These are phyloP conservation scores for Conus canariensis DNA, from an alignment of 2,888 invertebrate species.

Conservation along the genomic window DNA sequence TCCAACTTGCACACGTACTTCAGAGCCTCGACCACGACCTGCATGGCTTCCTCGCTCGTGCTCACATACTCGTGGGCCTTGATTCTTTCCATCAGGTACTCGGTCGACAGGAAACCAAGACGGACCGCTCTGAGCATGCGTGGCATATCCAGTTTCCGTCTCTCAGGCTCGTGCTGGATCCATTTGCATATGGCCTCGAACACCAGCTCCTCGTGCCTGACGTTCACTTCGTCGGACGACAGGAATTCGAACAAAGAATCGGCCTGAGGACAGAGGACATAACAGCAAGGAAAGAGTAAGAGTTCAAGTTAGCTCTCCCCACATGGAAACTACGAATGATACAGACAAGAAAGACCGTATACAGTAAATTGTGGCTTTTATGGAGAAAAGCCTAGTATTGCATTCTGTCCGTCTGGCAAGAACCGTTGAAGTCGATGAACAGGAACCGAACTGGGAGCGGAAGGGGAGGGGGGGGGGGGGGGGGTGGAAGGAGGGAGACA, in stretches of 20 bases:
- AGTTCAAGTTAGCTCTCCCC: neutral
- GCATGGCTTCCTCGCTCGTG: conserved; percentile 87
- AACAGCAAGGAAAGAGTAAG: neutral
- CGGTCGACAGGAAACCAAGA: conserved; percentile 86
- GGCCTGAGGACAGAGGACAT: conserved; percentile 57
- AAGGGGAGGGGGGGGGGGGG: too few species aligned
- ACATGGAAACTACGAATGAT: neutral
- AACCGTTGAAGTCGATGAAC: too few species aligned
- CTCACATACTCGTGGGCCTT: conserved; percentile 90
- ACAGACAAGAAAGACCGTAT: neutral
- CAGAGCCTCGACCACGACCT: conserved; percentile 92
- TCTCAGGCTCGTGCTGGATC: conserved; percentile 89
- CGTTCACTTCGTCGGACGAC: conserved; percentile 75
- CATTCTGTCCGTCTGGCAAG: too few species aligned
- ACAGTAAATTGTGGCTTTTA: neutral
- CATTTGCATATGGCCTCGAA: conserved; percentile 84
- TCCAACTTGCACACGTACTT: conserved; percentile 95
- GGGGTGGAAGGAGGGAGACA: too few species aligned
- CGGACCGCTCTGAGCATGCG: conserved; percentile 79
- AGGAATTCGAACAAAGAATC: conserved; percentile 66
- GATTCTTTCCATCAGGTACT: conserved; percentile 90
- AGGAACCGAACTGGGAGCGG: too few species aligned
- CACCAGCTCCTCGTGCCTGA: conserved; percentile 75
- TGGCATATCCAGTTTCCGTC: conserved; percentile 87
- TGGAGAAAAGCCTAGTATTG: too few species aligned